Percentiles rank a stretch among this genome's conserved stretches.
phyloP scores from a whole-genome alignment of 2,888 invertebrate genomes.

The Pseudoips prasinana region DNA sequence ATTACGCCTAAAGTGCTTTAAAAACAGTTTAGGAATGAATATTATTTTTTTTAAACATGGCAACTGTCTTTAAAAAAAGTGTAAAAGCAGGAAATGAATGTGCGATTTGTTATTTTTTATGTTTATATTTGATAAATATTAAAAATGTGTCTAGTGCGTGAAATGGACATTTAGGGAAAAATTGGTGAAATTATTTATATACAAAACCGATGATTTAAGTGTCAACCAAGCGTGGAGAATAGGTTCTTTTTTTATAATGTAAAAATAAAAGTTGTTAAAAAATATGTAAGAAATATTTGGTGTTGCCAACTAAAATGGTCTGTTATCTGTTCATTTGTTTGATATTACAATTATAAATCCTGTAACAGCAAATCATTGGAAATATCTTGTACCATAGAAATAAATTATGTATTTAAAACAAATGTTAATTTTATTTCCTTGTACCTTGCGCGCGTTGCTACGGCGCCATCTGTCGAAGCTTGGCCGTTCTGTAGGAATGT shows the following conservation, averaged over 20 bases:
- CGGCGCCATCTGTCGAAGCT: not conserved
- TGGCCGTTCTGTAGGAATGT: too few species aligned
- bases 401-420: slow-evolving; percentile 80
- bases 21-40: slow-evolving; percentile 1
- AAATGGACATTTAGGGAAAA: slow-evolving; percentile 47
- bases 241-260: slow-evolving; percentile 33
- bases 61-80: slow-evolving; percentile 59
- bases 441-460: too few species aligned
- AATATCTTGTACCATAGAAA: slow-evolving; percentile 77
- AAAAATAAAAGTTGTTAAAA: slow-evolving; percentile 33
- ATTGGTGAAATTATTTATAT: slow-evolving; percentile 49
- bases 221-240: slow-evolving; percentile 40
- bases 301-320: slow-evolving; percentile 23
- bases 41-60: slow-evolving; percentile 31
- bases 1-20: slow-evolving; percentile 33
- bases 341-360: slow-evolving; percentile 44
- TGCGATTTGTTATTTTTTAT: slow-evolving; percentile 74
- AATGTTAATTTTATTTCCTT: slow-evolving; percentile 30
- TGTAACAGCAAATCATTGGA: slow-evolving; percentile 64
- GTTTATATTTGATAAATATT: slow-evolving; percentile 65
- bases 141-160: slow-evolving; percentile 51
- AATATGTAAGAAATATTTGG: slow-evolving; percentile 34
- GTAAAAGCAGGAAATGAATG: slow-evolving; percentile 52
- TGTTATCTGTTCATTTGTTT: slow-evolving; percentile 37
- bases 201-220: slow-evolving; percentile 42